Base-by-base conservation (phyloP, 1,140 invertebrate genomes). In the Theocolax elegans region DNA sequence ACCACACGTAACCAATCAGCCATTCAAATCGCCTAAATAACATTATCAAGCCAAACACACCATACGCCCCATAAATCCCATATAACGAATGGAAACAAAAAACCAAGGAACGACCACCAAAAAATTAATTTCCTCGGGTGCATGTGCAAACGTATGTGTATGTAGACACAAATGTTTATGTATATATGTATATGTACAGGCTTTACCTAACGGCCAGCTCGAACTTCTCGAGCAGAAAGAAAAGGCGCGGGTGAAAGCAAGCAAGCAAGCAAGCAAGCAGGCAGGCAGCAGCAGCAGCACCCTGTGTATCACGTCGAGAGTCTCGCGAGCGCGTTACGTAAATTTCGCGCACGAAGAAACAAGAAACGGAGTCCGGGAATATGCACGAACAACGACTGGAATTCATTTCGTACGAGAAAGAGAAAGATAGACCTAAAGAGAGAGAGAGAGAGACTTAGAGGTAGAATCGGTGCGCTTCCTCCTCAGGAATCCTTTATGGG, bases 321-420 rank as follows among this genome's bases (percentile, higher is more conserved):
- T 12, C 25, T 12, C 27, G 27, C 21, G 17, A 15, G 23, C 23
- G 54, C 54, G 60, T 73, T 73, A 73, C 72, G 72, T 73, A 73
- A 70, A 70, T 69, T 73, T 70, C 49, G 72, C 72, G 63, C 72
- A 67, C 72, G 63, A 68, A 66, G 64, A 49, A 72, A 60, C 42
- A 64, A 64, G 62, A 53, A 64, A 68, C 56, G 31, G 31, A 12
- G 56, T 21, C 31, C 53, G 44, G 8, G 56, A 49, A 59, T 54
- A 49, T 35, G 44, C 44, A 46, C 48, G 21, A 54, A 48, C 58
- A 40, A 46, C 53, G 48, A 46, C 7, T 56, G 64, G 64, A 66
- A 66, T 66, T 66, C 38, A 66, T 56, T 56, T 1, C 12, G 4
- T 35, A 19, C 10, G 12, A 13, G 8, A 13, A 10, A 13, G 10